Evolutionary conservation across 2,113 vertebrate species (phyloP), one percentile per base, ranked within the genome.

Genomic region (Reinhardtius hippoglossoides): DNA sequence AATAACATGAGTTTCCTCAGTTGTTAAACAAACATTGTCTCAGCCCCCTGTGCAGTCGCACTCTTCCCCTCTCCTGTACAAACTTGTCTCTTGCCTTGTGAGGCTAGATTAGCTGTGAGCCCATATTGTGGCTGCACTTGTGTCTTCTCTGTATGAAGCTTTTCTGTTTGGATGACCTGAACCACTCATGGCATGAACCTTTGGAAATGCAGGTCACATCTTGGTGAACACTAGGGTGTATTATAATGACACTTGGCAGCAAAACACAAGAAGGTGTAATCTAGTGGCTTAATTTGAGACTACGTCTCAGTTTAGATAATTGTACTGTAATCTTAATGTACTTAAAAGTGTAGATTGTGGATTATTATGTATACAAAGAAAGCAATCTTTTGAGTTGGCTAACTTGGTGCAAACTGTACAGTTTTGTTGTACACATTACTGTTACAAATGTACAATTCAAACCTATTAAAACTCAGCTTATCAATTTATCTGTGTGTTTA

Each of bases 321-420:
- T 73, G 83, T 92, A 89, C 87, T 92, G 90, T 95, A 81, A 89
- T 90, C 78, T 90, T 76, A 66, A 84, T 92, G 92, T 93, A 91
- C 87, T 90, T 91, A 71, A 89, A 86, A 91, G 78, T 91, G 85
- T 89, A 91, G 89, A 92, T 31, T 92, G 92, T 93, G 85, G 84
- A 93, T 87, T 88, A 91, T 91, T 90, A 86, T 84, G 87, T 92
- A 91, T 82, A 88, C 83, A 76, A 89, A 86, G 81, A 78, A 86
- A 82, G 74, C 37, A 52, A 86, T 92, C 77, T 82, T 92, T 88
- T 89, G 79, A 84, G 79, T 86, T 82, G 21, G 85, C 88, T 76
- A 72, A 40, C 74, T 88, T 89, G 67, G 71, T 87, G 84, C 81
- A 63, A 77, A 76, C 5, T 31, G 31, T 18, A 80, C 67, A 73